A percentile compares a stretch with the other conserved stretches of the same genome.
Evolutionary conservation across 2,888 invertebrate genomes (phyloP).

Genomic region (Dicyrtomina minuta): DNA sequence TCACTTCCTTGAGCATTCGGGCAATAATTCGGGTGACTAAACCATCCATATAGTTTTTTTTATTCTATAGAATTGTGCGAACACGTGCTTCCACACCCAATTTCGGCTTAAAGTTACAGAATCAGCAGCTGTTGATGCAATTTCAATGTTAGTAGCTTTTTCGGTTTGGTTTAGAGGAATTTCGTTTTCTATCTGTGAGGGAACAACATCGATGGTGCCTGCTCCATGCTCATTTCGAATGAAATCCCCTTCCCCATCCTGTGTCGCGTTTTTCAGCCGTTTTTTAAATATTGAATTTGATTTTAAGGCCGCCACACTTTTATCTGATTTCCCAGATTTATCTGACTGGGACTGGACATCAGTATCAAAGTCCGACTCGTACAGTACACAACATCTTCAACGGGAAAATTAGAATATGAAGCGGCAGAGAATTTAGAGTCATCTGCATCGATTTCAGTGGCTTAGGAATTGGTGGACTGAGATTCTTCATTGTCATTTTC

Average conservation of each 20-base stretch:
- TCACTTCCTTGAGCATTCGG: conserved; percentile 25
- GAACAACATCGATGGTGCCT: too few species aligned
- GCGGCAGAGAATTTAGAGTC: conserved; percentile 9
- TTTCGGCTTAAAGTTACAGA: too few species aligned
- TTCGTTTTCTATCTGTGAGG: too few species aligned
- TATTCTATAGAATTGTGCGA: neutral
- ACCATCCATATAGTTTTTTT: conserved; percentile 12
- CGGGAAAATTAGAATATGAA: conserved; percentile 4
- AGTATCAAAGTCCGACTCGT: conserved; percentile 27
- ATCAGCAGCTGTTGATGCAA: too few species aligned
- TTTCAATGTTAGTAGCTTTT: too few species aligned
- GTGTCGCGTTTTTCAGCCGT: neutral
- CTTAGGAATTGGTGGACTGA: conserved; percentile 2
- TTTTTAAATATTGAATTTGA: too few species aligned
- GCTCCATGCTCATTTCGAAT: neutral
- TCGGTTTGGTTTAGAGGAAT: neutral
- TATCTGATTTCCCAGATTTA: neutral
- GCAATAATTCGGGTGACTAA: conserved; percentile 16
- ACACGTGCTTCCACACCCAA: too few species aligned
- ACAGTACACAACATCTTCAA: conserved; percentile 18
- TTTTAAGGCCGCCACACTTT: too few species aligned
- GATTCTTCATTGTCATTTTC: neutral
- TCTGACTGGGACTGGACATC: conserved; percentile 16
- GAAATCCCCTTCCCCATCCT: conserved; percentile 12
- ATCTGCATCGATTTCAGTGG: conserved; percentile 3